Evolutionary conservation across 2,113 vertebrate genomes (phyloP).

Genomic region (Datnioides undecimradiatus): DNA sequence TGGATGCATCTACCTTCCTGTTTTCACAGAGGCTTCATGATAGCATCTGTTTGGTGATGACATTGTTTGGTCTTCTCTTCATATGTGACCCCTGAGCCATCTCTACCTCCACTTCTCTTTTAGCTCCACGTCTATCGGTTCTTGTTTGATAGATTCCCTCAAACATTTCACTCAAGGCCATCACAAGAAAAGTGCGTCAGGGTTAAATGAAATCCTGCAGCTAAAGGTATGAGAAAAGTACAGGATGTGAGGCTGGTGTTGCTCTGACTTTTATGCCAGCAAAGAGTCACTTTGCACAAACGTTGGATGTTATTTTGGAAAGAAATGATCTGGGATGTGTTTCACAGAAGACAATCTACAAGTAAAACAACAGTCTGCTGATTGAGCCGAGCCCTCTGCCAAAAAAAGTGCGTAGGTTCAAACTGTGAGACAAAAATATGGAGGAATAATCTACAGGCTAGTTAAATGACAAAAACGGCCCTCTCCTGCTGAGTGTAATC

Average conservation of each 20-base stretch:
- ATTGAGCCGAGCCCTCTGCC: conserved; percentile 34
- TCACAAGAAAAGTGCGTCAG: conserved; percentile 13
- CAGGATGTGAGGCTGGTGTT: neutral
- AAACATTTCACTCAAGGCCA: conserved; percentile 42
- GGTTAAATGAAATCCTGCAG: conserved; percentile 37
- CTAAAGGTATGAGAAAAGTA: conserved; percentile 2
- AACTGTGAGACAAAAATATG: conserved; percentile 57
- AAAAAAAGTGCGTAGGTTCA: conserved; percentile 26
- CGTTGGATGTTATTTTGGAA: conserved; percentile 29
- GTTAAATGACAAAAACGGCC: conserved; percentile 42
- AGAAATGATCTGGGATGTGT: conserved; percentile 15
- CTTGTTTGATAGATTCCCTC: conserved; percentile 37
- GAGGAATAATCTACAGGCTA: conserved; percentile 47
- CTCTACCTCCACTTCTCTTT: conserved; percentile 12
- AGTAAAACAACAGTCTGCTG: conserved; percentile 47
- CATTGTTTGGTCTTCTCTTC: conserved; percentile 26
- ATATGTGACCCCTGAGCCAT: conserved; percentile 24
- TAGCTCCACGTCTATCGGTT: conserved; percentile 22
- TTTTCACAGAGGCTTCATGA: conserved; percentile 17
- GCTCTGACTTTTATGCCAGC: conserved; percentile 8
- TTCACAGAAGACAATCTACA: conserved; percentile 27
- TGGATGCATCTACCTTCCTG: neutral
- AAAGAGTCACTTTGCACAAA: conserved; percentile 8
- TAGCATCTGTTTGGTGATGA: conserved; percentile 53
- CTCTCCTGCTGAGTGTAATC: conserved; percentile 59